These are phyloP conservation scores for Drosophila bunnanda DNA, from an alignment of 2,888 invertebrate genomes.

Conservation along the genomic window DNA sequence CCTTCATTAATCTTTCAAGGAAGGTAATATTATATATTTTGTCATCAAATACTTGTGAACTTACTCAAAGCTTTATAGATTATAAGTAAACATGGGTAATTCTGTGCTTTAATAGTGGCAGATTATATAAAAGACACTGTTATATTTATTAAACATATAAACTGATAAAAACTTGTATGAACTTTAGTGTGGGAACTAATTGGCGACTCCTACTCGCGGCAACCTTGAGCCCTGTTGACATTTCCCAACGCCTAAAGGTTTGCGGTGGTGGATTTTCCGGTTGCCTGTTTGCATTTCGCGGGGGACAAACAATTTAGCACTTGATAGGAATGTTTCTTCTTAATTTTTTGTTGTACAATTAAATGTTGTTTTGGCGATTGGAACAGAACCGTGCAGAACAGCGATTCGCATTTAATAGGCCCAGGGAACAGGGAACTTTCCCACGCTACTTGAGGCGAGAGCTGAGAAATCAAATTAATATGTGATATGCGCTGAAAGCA, in stretches of 20 bases:
- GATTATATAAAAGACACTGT: too few relatives aligned
- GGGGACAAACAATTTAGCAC: constrained; percentile 58
- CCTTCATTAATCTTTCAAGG: too few relatives aligned
- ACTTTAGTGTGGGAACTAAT: constrained; percentile 1
- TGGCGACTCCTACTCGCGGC: not conserved
- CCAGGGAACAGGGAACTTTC: constrained; percentile 49
- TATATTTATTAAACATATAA: too few relatives aligned
- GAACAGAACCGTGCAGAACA: constrained; percentile 1
- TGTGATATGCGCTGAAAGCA: constrained; percentile 67
- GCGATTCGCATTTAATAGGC: constrained; percentile 43
- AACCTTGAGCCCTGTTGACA: constrained; percentile 58
- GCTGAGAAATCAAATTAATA: constrained; percentile 68
- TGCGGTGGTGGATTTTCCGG: constrained; percentile 32
- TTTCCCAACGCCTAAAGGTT: constrained; percentile 64
- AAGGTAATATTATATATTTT: too few relatives aligned
- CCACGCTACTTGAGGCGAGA: constrained; percentile 68
- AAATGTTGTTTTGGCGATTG: constrained; percentile 36
- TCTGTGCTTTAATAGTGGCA: too few relatives aligned
- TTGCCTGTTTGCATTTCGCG: constrained; percentile 40
- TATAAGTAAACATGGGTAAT: too few relatives aligned
- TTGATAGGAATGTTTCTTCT: constrained; percentile 55
- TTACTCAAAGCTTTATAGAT: too few relatives aligned
- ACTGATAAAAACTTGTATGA: not conserved
- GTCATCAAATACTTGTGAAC: too few relatives aligned
- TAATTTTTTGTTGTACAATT: not conserved